phyloP scores from a whole-genome alignment of 2,113 vertebrate genomes.

The Psittacara wagleri region DNA sequence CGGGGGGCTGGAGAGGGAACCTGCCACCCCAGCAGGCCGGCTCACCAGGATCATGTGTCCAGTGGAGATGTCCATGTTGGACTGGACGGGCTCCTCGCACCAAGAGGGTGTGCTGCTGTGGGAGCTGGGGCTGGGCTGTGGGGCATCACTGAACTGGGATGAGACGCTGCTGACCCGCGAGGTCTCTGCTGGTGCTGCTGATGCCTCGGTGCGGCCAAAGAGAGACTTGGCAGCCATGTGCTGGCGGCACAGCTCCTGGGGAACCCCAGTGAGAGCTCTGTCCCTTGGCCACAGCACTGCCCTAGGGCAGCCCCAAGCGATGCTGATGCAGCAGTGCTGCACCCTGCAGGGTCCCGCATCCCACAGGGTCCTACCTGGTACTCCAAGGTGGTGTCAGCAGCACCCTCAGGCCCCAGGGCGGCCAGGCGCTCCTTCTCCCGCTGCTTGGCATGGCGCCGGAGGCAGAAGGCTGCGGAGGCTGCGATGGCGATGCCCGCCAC shows the following conservation, averaged over 20 bases:
- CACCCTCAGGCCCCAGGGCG: constrained; percentile 89
- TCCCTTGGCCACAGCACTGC: fast-evolving
- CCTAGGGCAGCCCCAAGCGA: fast-evolving
- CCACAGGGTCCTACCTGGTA: constrained; percentile 82
- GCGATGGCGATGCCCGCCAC: constrained; percentile 85
- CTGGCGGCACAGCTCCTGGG: constrained; percentile 94
- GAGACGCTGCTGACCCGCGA: constrained; percentile 96
- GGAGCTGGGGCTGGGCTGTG: constrained; percentile 94
- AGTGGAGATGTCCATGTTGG: constrained; percentile 98
- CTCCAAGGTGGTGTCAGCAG: constrained; percentile 90
- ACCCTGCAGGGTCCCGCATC: fast-evolving
- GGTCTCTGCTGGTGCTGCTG: constrained; percentile 73
- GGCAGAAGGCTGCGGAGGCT: constrained; percentile 80
- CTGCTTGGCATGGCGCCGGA: constrained; percentile 86
- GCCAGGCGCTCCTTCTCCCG: constrained; percentile 88
- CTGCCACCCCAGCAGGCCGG: background rate
- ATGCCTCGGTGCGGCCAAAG: constrained; percentile 79
- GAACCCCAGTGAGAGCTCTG: background rate
- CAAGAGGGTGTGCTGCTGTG: constrained; percentile 97
- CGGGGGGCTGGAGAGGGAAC: fast-evolving
- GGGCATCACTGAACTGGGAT: constrained; percentile 93
- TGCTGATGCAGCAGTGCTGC: fast-evolving
- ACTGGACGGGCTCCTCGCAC: constrained; percentile 97
- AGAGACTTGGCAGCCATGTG: constrained; percentile 96
- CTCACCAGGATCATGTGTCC: constrained; percentile 98